phyloP scores from a whole-genome alignment of 2,797 vertebrate species.

The Pangasius sanitwongsei region DNA sequence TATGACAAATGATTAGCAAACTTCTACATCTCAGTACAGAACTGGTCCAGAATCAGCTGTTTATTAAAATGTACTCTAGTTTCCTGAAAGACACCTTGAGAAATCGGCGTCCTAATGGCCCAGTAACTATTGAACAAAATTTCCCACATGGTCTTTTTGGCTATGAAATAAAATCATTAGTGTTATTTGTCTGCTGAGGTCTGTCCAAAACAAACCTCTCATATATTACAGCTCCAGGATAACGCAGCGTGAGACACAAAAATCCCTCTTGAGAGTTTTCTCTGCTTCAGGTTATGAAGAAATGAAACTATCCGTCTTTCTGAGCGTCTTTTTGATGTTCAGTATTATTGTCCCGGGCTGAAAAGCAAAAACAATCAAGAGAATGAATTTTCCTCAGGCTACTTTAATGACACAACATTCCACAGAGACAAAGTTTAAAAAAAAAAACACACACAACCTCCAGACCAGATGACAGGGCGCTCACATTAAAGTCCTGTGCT shows the following conservation, averaged over 20 bases:
- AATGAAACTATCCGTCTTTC: not conserved
- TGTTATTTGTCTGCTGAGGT: not conserved
- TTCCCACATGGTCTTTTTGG: not conserved
- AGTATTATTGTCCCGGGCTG: not conserved
- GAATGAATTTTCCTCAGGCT: not conserved
- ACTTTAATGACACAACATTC: not conserved
- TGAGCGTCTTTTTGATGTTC: not conserved
- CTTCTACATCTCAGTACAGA: not conserved
- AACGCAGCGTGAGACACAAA: not conserved
- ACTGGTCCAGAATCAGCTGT: not conserved
- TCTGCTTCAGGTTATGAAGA: not conserved
- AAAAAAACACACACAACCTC: slow-evolving; percentile 32
- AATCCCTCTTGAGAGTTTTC: not conserved
- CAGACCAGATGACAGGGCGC: slow-evolving; percentile 50
- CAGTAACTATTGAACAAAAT: not conserved
- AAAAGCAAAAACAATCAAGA: not conserved
- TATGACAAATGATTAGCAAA: not conserved
- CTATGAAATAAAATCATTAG: not conserved
- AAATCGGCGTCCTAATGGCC: not conserved
- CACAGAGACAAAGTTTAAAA: not conserved
- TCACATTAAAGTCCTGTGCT: slow-evolving; percentile 49
- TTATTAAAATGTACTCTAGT: not conserved
- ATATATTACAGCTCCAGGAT: not conserved
- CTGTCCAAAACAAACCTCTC: not conserved
- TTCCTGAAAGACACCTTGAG: not conserved